Evolutionary conservation across 1,140 invertebrate species (phyloP).

Genomic region (Batillaria attramentaria): DNA sequence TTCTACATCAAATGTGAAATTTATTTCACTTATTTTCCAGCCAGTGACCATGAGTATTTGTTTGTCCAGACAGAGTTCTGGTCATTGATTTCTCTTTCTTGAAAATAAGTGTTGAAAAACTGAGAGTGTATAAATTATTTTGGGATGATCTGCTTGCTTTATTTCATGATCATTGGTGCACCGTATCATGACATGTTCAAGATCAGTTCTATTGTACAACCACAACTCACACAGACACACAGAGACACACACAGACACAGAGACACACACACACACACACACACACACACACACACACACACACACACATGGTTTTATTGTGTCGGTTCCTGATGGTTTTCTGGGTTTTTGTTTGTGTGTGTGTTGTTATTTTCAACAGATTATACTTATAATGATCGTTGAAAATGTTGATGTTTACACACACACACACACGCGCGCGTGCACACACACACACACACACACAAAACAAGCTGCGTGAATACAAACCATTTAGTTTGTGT

Average conservation of each 20-base stretch:
- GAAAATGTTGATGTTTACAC: too few relatives aligned
- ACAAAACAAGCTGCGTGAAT: not conserved
- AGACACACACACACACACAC: not conserved
- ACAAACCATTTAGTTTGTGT: not conserved
- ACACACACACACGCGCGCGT: not conserved
- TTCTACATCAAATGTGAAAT: too few relatives aligned
- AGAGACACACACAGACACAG: not conserved
- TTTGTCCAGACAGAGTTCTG: not conserved
- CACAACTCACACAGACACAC: not conserved
- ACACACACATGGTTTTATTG: constrained; percentile 9
- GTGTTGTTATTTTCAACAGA: too few relatives aligned
- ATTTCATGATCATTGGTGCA: too few relatives aligned
- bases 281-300: constrained; percentile 1
- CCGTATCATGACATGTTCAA: not conserved
- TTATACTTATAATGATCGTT: too few relatives aligned
- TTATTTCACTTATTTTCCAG: too few relatives aligned
- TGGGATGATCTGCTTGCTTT: too few relatives aligned
- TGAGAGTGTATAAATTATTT: not conserved
- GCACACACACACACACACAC: constrained; percentile 11
- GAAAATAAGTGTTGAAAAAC: not conserved
- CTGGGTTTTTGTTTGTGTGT: too few relatives aligned
- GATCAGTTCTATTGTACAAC: not conserved
- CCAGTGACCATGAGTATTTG: too few relatives aligned
- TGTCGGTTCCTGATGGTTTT: too few relatives aligned
- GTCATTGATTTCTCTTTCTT: not conserved